These are phyloP conservation scores for Lamellibrachia luymesi DNA, from an alignment of 1,140 invertebrate species.

Conservation along the genomic window DNA sequence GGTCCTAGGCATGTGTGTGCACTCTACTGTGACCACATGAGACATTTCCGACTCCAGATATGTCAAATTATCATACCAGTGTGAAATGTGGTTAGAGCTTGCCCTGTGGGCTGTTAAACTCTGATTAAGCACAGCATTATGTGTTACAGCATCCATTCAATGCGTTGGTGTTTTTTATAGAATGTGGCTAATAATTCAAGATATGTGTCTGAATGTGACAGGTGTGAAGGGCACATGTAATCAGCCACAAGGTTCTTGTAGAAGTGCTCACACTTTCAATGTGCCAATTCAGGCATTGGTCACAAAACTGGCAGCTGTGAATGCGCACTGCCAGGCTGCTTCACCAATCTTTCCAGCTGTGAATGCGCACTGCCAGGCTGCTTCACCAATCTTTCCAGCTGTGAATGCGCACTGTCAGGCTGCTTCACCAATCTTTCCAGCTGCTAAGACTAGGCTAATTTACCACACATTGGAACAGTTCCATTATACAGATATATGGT, in stretches of 20 bases:
- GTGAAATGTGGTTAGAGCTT: background rate
- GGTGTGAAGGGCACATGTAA: background rate
- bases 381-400: too few relatives aligned
- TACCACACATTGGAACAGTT: background rate
- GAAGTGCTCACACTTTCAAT: background rate
- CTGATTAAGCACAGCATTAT: background rate
- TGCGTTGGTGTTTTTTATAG: background rate
- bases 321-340: background rate
- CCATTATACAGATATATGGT: background rate
- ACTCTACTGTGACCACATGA: background rate
- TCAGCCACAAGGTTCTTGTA: background rate
- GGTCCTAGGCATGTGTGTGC: background rate
- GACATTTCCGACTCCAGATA: background rate
- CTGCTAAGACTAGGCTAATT: background rate
- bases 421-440: background rate
- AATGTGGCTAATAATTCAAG: background rate
- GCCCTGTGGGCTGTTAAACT: background rate
- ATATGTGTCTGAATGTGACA: background rate
- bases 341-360: too few relatives aligned
- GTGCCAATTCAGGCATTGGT: background rate
- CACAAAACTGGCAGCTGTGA: background rate
- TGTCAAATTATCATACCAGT: background rate
- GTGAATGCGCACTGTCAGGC: background rate
- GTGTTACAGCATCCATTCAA: background rate
- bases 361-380: too few relatives aligned